Base-by-base conservation (phyloP, 2,888 invertebrate species). In the Leucozona laternaria region DNA sequence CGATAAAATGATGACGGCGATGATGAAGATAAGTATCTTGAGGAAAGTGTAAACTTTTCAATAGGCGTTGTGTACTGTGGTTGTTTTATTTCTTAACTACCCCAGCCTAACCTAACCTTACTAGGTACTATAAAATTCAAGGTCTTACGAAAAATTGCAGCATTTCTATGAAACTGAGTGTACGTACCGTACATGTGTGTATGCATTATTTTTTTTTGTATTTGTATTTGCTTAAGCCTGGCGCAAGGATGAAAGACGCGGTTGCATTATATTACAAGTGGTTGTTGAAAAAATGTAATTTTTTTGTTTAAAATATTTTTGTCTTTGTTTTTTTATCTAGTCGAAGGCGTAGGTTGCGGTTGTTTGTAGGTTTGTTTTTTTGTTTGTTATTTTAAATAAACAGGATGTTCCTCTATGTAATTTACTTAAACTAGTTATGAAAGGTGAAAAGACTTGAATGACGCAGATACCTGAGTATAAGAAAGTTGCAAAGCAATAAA, bases 21-120 rank as follows among this genome's bases (percentile, higher is more conserved):
- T 66, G 79, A 71, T 79, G 85, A 70, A 57, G 82, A 82, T 72
- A 82, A 86, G 86, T 82, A 82, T 86, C 86, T 82, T 79, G 62
- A 79, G 57, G 71, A 86, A 82, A 86, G 86, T 86, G 86, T 86
- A 86, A 82, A 86, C 86, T 86, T 86, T 79, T 86, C 78, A 86
- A 82, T 86, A 75, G 86, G 78, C 86, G 82, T 71, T 86, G 82
- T 86, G 82, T 82, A 81, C 78, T 81, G 81, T 60, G 78, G 78
- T 78, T 86, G 73, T 86, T 86, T 82, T 86, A 82, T 82, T 37
- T 57, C 82, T 82, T 78, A 85, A 82, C 82, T 53, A 68, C 71
- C 81, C 53, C 75, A 70, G 73, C 78, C 78, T 75, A 82, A 75
- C 78, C 82, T 79, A 86, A 82, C 86, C 86, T 86, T 82, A 78